Conservation (phyloP, 2,113 vertebrate genomes). For the Poicephalus meyeri region DNA sequence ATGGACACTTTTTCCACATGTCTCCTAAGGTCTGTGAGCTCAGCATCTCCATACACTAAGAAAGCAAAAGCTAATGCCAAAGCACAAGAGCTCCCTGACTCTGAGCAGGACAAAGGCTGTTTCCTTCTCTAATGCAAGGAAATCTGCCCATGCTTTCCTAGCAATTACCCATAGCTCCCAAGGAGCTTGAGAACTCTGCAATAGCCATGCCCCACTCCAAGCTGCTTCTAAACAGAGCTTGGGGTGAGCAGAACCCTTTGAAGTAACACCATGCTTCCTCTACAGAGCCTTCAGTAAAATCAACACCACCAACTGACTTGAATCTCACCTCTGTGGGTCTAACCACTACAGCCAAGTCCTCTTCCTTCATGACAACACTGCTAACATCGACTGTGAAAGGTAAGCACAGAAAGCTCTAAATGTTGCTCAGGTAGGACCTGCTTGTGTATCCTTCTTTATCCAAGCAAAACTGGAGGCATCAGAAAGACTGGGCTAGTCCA, state of each 20-base stretch:
- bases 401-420: neutral
- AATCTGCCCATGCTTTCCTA: neutral
- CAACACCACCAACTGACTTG: neutral
- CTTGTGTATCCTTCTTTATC: neutral
- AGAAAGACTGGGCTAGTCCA: neutral
- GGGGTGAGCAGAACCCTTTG: neutral
- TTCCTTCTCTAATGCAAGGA: neutral
- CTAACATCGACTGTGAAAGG: rapidly evolving
- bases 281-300: neutral
- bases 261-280: neutral
- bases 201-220: neutral
- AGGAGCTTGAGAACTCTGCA: neutral
- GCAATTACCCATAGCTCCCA: neutral
- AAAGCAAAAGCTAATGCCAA: neutral
- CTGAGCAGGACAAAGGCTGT: neutral
- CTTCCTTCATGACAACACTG: rapidly evolving
- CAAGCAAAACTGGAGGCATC: neutral
- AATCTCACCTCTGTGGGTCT: neutral
- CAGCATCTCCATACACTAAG: neutral
- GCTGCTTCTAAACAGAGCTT: neutral
- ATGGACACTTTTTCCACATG: neutral
- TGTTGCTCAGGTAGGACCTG: neutral
- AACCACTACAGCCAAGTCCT: neutral
- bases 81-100: neutral
- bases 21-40: neutral